Evolutionary conservation across 2,113 vertebrate species (phyloP).

Genomic region (Colius striatus): DNA sequence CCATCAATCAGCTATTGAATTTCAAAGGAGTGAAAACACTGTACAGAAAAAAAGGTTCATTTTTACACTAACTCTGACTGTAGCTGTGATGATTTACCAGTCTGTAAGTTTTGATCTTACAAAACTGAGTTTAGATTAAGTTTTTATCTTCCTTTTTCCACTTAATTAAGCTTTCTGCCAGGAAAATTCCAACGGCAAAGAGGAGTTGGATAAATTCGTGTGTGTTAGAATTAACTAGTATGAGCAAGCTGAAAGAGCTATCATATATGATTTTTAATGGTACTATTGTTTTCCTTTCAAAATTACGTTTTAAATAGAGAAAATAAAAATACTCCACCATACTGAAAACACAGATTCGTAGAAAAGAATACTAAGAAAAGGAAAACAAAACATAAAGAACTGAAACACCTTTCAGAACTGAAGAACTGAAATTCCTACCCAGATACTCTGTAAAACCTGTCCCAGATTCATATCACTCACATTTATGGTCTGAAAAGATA

Average conservation of each 20-base stretch:
- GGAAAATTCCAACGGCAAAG: not conserved
- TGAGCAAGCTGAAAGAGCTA: not conserved
- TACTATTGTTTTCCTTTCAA: not conserved
- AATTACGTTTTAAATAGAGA: not conserved
- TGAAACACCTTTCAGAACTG: too few species aligned
- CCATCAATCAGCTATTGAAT: not conserved
- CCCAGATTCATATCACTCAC: not conserved
- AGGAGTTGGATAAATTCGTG: not conserved
- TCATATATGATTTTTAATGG: not conserved
- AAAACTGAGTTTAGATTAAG: not conserved
- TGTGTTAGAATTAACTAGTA: not conserved
- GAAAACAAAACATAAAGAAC: not conserved
- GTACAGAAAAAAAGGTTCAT: not conserved
- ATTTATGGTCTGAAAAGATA: not conserved
- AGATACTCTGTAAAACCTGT: not conserved
- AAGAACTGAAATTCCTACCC: not conserved
- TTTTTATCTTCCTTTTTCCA: not conserved
- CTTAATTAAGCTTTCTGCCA: not conserved
- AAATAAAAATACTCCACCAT: not conserved
- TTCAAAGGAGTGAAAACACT: not conserved
- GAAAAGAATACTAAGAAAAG: not conserved
- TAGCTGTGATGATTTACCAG: not conserved
- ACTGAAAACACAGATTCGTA: not conserved
- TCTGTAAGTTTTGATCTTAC: not conserved
- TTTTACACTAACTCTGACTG: not conserved